Evolutionary conservation across 2,888 invertebrate genomes (phyloP).

Genomic region (Hirtodrosophila histrioides): DNA sequence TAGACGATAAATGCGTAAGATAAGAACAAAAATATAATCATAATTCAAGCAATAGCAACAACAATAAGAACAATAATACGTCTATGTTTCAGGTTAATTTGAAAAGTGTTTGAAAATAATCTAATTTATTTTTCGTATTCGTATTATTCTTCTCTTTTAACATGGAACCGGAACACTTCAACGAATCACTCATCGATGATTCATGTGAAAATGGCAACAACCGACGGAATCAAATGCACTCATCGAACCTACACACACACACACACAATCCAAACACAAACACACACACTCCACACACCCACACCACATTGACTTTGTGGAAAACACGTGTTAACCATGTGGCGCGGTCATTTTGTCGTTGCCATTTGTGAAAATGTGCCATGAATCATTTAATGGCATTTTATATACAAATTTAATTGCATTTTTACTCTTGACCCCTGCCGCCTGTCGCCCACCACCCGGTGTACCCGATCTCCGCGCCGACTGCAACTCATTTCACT

Average conservation of each 20-base stretch:
- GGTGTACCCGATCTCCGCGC: not conserved
- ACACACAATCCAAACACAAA: constrained; percentile 1
- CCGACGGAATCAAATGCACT: constrained; percentile 48
- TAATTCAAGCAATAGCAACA: constrained; percentile 3
- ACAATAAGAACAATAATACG: constrained; percentile 9
- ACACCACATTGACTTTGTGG: constrained; percentile 42
- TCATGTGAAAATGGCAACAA: constrained; percentile 40
- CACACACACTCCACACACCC: constrained; percentile 16
- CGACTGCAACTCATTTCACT: constrained; percentile 25
- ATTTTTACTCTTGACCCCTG: constrained; percentile 45
- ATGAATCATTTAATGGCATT: constrained; percentile 70
- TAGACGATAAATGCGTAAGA: too few relatives aligned
- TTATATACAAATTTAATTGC: constrained; percentile 72
- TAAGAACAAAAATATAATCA: too few relatives aligned
- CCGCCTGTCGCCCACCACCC: not conserved
- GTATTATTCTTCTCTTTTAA: constrained; percentile 2
- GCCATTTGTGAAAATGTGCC: constrained; percentile 66
- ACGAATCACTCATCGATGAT: constrained; percentile 40
- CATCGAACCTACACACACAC: constrained; percentile 19
- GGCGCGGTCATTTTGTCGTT: constrained; percentile 63
- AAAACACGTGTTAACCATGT: constrained; percentile 73
- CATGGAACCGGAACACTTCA: constrained; percentile 40
- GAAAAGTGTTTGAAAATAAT: constrained; percentile 11
- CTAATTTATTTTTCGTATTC: constrained; percentile 27
- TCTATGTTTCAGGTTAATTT: constrained; percentile 5